Percentiles rank a stretch among this genome's conserved stretches.
These are phyloP conservation scores for Nymphalis c-album DNA, from an alignment of 2,888 invertebrate species.

Conservation along the genomic window DNA sequence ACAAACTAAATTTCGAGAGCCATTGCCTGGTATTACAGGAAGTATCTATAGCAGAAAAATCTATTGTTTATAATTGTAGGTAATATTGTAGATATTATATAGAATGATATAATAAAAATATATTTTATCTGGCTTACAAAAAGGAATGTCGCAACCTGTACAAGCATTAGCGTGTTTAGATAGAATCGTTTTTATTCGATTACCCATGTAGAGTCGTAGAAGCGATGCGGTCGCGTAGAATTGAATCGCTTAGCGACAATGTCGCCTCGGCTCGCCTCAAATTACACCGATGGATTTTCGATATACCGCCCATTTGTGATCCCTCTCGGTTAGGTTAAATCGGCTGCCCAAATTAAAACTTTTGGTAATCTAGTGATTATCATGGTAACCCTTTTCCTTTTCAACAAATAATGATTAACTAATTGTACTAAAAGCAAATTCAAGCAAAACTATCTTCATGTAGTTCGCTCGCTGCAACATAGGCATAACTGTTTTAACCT, in stretches of 20 bases:
- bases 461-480: too few species aligned
- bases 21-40: too few species aligned
- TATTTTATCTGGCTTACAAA: background rate
- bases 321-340: constrained; percentile 55
- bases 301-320: constrained; percentile 67
- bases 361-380: constrained; percentile 1
- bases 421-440: too few species aligned
- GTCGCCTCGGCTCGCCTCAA: constrained; percentile 72
- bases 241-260: constrained; percentile 75
- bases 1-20: too few species aligned
- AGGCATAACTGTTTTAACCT: too few species aligned
- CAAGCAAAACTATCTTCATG: too few species aligned
- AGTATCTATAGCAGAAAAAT: too few species aligned
- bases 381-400: too few species aligned
- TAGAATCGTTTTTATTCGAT: constrained; percentile 48
- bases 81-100: too few species aligned
- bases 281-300: constrained; percentile 74
- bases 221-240: constrained; percentile 61
- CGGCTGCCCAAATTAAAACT: constrained; percentile 33
- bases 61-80: too few species aligned
- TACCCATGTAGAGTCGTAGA: constrained; percentile 60
- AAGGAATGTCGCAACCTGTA: background rate
- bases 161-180: constrained; percentile 37
- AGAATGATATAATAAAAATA: too few species aligned
- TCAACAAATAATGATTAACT: too few species aligned